Conservation (phyloP, 1,140 invertebrate genomes). For the Brachionus manjavacas region DNA sequence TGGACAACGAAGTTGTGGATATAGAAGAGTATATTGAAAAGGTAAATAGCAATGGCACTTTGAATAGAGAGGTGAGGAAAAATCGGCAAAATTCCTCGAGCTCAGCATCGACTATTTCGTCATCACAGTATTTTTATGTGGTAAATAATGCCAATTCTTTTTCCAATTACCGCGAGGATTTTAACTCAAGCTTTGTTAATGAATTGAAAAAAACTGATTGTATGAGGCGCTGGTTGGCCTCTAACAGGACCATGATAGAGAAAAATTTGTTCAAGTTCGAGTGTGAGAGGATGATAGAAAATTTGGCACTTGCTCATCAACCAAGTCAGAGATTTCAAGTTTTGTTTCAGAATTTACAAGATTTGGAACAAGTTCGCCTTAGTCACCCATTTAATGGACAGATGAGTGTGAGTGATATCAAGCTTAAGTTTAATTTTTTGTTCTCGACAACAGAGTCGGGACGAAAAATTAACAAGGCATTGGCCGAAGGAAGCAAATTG, state of each 20-base stretch:
- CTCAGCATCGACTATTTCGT: conserved; percentile 18
- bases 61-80: not conserved
- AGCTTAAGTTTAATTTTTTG: conserved; percentile 66
- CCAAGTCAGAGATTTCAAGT: conserved; percentile 30
- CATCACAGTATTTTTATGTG: conserved; percentile 27
- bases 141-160: conserved; percentile 46
- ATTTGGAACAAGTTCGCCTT: conserved; percentile 44
- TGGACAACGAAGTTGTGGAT: conserved; percentile 25
- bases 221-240: conserved; percentile 72
- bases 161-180: conserved; percentile 68
- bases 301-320: conserved; percentile 45
- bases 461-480: conserved; percentile 83
- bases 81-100: conserved; percentile 2
- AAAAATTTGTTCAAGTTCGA: conserved; percentile 51
- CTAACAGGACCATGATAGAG: conserved; percentile 58
- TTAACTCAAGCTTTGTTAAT: conserved; percentile 75
- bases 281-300: not conserved
- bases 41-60: not conserved
- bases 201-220: conserved; percentile 82
- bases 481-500: conserved; percentile 79
- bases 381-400: conserved; percentile 84
- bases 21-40: conserved; percentile 36
- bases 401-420: conserved; percentile 86
- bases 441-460: conserved; percentile 72
- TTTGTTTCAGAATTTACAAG: not conserved